These are phyloP conservation scores for Drosophila arizonae DNA, from an alignment of 1,140 invertebrate genomes.

Conservation along the genomic window DNA sequence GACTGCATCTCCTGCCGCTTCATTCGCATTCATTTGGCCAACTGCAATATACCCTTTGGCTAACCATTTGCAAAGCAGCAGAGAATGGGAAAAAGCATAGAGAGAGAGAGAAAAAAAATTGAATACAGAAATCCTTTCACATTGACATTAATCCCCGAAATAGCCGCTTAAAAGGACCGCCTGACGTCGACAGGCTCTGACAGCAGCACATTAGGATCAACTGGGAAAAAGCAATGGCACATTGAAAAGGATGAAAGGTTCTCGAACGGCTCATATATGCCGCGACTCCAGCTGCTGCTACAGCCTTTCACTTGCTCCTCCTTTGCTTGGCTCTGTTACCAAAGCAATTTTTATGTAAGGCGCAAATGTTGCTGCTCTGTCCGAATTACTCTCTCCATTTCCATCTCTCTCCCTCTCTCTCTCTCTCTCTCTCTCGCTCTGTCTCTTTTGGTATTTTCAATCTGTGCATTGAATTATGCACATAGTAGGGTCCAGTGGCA, in stretches of 20 bases:
- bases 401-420: too few relatives aligned
- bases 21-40: not conserved
- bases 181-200: slow-evolving; percentile 70
- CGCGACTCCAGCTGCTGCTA: not conserved
- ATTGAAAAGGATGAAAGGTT: slow-evolving; percentile 38
- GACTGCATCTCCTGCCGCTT: not conserved
- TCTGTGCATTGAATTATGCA: slow-evolving; percentile 32
- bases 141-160: slow-evolving; percentile 81
- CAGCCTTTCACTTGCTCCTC: slow-evolving; percentile 14
- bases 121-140: slow-evolving; percentile 64
- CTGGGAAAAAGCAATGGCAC: slow-evolving; percentile 9
- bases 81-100: not conserved
- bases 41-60: not conserved
- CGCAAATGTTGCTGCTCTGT: not conserved
- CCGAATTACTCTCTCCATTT: too few relatives aligned
- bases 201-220: slow-evolving; percentile 77
- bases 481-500: not conserved
- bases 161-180: slow-evolving; percentile 54
- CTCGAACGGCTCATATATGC: slow-evolving; percentile 8
- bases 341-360: slow-evolving; percentile 9
- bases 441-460: not conserved
- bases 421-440: not conserved
- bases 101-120: slow-evolving; percentile 5
- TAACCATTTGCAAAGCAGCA: not conserved
- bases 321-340: not conserved